Conservation (phyloP, 2,888 invertebrate species). For the Drosophila hamatofila region DNA sequence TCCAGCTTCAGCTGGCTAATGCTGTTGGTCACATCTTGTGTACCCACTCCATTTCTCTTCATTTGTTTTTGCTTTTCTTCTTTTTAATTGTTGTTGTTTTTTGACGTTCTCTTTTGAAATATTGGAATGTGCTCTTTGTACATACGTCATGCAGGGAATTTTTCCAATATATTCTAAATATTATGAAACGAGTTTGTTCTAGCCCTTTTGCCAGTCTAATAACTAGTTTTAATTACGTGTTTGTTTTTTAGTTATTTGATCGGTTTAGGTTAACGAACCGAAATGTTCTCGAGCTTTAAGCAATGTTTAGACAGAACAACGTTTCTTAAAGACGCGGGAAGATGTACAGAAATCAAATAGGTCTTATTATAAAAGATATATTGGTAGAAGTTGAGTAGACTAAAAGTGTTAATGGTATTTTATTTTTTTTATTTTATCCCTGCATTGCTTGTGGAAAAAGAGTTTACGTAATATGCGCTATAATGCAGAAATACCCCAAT, state of each 20-base stretch:
- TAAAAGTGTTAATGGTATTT: conserved; percentile 11
- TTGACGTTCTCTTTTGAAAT: conserved; percentile 3
- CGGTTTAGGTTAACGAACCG: conserved; percentile 28
- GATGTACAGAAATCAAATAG: neutral
- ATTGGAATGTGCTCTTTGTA: neutral
- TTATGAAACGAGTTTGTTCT: conserved; percentile 26
- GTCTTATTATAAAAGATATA: conserved; percentile 15
- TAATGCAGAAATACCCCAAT: neutral
- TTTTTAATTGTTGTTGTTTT: neutral
- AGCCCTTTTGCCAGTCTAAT: neutral
- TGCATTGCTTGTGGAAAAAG: neutral
- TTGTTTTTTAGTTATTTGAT: conserved; percentile 7
- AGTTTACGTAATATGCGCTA: neutral
- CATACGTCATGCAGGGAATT: neutral
- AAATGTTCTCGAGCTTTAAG: conserved; percentile 9
- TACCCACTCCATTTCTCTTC: conserved; percentile 6
- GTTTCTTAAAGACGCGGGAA: neutral
- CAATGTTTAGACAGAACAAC: conserved; percentile 2
- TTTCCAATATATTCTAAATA: neutral
- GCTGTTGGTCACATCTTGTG: neutral
- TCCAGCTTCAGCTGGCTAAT: conserved; percentile 5
- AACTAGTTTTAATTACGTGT: conserved; percentile 14
- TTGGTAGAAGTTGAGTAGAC: neutral
- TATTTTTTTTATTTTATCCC: conserved; percentile 23
- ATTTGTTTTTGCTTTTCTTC: neutral